Conservation (phyloP, 2,113 vertebrate genomes). For the Lota lota region DNA sequence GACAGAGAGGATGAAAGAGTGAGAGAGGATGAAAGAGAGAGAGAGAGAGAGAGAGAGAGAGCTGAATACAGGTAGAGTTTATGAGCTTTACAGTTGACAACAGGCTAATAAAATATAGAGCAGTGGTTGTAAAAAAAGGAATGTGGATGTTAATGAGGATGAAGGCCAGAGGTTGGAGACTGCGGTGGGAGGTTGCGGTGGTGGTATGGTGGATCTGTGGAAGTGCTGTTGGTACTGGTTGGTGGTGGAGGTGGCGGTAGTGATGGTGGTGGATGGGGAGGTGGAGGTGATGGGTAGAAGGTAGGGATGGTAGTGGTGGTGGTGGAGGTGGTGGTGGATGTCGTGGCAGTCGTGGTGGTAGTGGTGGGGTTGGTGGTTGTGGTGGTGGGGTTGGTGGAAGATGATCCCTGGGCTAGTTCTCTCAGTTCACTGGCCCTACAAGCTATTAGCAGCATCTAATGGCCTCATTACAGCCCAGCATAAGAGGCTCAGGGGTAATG, state of each 20-base stretch:
- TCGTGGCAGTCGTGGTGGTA: too few relatives aligned
- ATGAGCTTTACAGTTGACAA: too few relatives aligned
- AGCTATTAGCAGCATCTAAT: slow-evolving; percentile 87
- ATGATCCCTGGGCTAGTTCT: slow-evolving; percentile 68
- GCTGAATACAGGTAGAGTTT: too few relatives aligned
- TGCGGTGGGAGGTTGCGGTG: not conserved
- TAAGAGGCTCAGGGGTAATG: slow-evolving; percentile 58
- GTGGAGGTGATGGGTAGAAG: not conserved
- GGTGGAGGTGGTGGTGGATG: not conserved
- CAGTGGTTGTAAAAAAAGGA: too few relatives aligned
- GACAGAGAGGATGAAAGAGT: slow-evolving; percentile 1
- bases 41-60: not conserved
- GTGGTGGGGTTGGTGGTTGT: too few relatives aligned
- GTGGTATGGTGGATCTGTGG: not conserved
- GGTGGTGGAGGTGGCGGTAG: not conserved
- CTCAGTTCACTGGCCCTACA: slow-evolving; percentile 79
- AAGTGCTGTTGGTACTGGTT: slow-evolving; percentile 1
- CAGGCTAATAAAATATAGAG: too few relatives aligned
- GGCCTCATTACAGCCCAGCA: slow-evolving; percentile 87
- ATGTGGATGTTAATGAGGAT: not conserved
- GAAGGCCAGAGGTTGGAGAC: not conserved
- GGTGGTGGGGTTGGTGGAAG: slow-evolving; percentile 34
- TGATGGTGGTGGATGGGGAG: not conserved
- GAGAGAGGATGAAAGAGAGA: not conserved
- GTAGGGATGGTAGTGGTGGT: too few relatives aligned